Percentiles rank a stretch among this genome's conserved stretches.
These are phyloP conservation scores for Chrysolina haemoptera DNA, from an alignment of 2,888 invertebrate genomes.

Conservation along the genomic window DNA sequence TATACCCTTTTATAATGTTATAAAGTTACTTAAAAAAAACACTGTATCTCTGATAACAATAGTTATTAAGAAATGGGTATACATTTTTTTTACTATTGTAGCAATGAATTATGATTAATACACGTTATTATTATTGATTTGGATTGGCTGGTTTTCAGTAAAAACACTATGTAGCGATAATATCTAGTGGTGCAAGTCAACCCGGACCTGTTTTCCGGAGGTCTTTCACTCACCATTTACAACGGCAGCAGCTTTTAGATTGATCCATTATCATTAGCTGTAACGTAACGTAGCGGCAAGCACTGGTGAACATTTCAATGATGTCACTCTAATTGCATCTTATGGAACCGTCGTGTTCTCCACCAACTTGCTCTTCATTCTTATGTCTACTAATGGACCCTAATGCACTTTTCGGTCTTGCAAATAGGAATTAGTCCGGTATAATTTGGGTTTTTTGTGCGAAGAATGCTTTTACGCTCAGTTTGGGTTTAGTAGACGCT, in stretches of 20 bases:
- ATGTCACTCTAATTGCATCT: slow-evolving; percentile 56
- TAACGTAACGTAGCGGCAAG: slow-evolving; percentile 38
- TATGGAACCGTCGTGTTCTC: slow-evolving; percentile 50
- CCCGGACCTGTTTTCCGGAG: slow-evolving; percentile 35
- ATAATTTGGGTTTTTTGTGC: slow-evolving; percentile 30
- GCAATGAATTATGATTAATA: too few relatives aligned
- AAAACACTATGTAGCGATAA: too few relatives aligned
- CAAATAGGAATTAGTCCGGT: slow-evolving; percentile 35
- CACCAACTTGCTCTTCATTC: slow-evolving; percentile 50
- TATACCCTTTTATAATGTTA: too few relatives aligned
- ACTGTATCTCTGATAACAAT: too few relatives aligned
- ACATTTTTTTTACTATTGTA: too few relatives aligned
- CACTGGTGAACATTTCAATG: slow-evolving; percentile 55
- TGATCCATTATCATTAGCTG: slow-evolving; percentile 61
- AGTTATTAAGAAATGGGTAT: too few relatives aligned
- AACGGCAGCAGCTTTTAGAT: slow-evolving; percentile 54
- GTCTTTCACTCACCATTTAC: slow-evolving; percentile 46
- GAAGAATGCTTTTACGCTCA: background rate
- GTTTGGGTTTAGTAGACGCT: background rate
- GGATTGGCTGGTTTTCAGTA: too few relatives aligned
- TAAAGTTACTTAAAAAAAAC: too few relatives aligned
- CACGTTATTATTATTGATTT: too few relatives aligned
- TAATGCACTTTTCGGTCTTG: slow-evolving; percentile 49
- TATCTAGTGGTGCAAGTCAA: background rate
- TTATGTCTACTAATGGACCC: slow-evolving; percentile 51